Evolutionary conservation across 2,797 vertebrate species (phyloP).

Genomic region (Phaenicophaeus curvirostris): DNA sequence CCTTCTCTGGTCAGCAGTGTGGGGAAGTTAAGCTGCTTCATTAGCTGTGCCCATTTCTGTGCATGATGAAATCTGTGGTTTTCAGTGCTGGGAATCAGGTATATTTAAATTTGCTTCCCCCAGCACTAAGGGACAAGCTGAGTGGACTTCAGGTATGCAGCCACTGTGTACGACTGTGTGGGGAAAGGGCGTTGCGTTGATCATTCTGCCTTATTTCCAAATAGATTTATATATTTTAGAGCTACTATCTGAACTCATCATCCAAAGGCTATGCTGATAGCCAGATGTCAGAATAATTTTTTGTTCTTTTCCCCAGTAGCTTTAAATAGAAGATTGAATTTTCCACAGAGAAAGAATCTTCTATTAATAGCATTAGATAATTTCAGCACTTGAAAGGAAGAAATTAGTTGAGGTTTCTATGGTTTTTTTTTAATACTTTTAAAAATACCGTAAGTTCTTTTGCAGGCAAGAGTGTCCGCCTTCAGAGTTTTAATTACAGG

Average conservation of each 20-base stretch:
- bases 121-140: neutral
- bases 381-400: conserved; percentile 56
- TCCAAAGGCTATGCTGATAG: conserved; percentile 21
- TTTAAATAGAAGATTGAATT: conserved; percentile 63
- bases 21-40: neutral
- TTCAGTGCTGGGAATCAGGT: neutral
- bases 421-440: neutral
- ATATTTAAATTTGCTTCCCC: neutral
- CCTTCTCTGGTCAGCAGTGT: neutral
- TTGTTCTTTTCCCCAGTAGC: conserved; percentile 14
- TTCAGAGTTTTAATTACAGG: conserved; percentile 47
- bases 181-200: neutral
- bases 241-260: neutral
- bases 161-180: neutral
- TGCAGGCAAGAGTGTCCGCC: neutral
- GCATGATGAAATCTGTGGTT: neutral
- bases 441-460: neutral
- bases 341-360: conserved; percentile 18
- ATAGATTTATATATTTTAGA: conserved; percentile 31
- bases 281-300: conserved; percentile 42
- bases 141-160: neutral
- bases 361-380: conserved; percentile 66
- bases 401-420: conserved; percentile 37
- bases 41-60: neutral
- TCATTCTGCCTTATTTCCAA: conserved; percentile 15